Conservation (phyloP, 2,113 vertebrate species). For the Thamnaconus septentrionalis region DNA sequence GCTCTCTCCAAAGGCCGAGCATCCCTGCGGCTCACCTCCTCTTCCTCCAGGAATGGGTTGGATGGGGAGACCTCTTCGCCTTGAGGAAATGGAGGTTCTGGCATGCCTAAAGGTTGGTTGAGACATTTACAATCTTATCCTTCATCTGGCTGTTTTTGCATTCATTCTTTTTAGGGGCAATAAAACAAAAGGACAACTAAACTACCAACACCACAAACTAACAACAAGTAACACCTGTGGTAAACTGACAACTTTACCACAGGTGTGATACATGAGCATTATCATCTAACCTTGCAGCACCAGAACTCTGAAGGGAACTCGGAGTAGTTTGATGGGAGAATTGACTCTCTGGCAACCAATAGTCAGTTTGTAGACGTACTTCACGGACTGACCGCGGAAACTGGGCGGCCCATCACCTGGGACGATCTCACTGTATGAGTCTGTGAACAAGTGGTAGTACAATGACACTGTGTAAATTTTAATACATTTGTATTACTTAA, state of each 20-base stretch:
- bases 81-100: conserved; percentile 87
- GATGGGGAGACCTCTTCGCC: conserved; percentile 93
- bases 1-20: conserved; percentile 86
- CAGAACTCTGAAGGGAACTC: conserved; percentile 93
- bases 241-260: too few species aligned
- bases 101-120: conserved; percentile 77
- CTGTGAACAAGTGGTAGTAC: conserved; percentile 65
- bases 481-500: background rate
- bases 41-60: conserved; percentile 95
- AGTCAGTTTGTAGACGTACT: conserved; percentile 97
- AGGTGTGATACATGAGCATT: too few species aligned
- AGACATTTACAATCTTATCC: background rate
- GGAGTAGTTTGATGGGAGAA: conserved; percentile 94
- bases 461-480: background rate
- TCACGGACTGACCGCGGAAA: conserved; percentile 94
- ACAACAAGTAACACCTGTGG: background rate
- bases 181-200: too few species aligned
- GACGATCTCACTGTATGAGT: conserved; percentile 90
- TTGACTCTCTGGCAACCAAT: conserved; percentile 98
- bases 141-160: too few species aligned
- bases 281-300: conserved; percentile 85
- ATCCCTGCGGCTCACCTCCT: conserved; percentile 86
- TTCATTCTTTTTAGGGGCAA: too few species aligned
- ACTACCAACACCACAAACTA: background rate
- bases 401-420: conserved; percentile 91